Percentiles rank a stretch among this genome's conserved stretches.
Conservation (phyloP, 2,797 vertebrate genomes). For the Caiman crocodilus region DNA sequence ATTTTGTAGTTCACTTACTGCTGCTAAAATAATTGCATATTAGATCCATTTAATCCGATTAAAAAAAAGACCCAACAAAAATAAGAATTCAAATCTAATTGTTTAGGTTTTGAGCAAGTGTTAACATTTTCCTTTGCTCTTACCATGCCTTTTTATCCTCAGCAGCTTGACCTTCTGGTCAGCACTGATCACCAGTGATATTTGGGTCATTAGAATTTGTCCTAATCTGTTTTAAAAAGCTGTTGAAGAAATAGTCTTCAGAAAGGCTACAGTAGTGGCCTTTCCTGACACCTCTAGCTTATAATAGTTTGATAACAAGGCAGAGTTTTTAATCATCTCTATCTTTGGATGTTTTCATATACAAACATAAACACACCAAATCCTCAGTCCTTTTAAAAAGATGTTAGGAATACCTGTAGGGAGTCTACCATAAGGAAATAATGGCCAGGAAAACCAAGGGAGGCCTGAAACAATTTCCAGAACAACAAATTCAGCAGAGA, state of each 20-base stretch:
- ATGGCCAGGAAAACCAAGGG: neutral
- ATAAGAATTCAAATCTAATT: neutral
- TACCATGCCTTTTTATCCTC: neutral
- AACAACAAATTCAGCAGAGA: neutral
- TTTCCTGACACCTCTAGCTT: neutral
- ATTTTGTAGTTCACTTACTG: neutral
- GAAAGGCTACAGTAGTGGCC: neutral
- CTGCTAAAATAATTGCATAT: neutral
- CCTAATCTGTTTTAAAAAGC: neutral
- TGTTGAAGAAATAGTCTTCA: neutral
- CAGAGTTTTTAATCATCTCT: rapidly evolving
- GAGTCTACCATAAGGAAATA: neutral
- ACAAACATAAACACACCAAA: rapidly evolving
- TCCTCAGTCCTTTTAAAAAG: neutral
- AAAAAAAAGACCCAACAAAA: no score
- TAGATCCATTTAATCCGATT: no score
- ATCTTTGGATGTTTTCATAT: neutral
- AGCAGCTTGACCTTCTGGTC: neutral
- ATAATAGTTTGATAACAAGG: rapidly evolving
- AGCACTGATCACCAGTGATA: neutral
- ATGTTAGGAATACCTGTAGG: rapidly evolving
- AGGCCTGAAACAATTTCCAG: neutral
- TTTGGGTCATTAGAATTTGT: neutral
- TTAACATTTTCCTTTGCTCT: neutral
- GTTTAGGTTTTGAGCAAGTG: neutral